These are phyloP conservation scores for Trichoplax adhaerens DNA, from an alignment of 37 sponge, comb jelly and placozoan genomes.

Conservation along the genomic window DNA sequence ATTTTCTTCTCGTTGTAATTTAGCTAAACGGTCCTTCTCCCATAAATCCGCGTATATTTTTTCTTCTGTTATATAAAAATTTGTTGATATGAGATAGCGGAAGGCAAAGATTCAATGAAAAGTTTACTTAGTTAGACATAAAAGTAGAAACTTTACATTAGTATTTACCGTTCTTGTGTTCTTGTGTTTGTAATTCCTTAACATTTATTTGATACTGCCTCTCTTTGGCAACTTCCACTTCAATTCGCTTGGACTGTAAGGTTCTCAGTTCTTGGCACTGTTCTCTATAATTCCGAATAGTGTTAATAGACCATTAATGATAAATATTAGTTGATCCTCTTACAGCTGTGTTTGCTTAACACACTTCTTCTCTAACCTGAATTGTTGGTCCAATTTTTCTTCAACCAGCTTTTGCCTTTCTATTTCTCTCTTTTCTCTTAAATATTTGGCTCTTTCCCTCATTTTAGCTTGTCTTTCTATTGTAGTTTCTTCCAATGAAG, in stretches of 20 bases:
- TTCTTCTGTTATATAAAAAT: slow-evolving; percentile 38
- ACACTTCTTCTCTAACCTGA: slow-evolving; percentile 33
- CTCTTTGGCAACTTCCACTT: slow-evolving; percentile 56
- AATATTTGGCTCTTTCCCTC: slow-evolving; percentile 66
- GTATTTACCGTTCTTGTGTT: slow-evolving; percentile 40
- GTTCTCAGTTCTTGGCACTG: slow-evolving; percentile 87
- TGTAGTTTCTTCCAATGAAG: slow-evolving; percentile 50
- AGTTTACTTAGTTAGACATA: too few relatives aligned
- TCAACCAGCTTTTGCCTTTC: slow-evolving; percentile 75
- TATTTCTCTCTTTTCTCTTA: slow-evolving; percentile 65
- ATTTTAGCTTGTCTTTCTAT: slow-evolving; percentile 85
- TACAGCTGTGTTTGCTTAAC: too few relatives aligned
- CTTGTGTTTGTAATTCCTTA: slow-evolving; percentile 30
- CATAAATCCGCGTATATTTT: slow-evolving; percentile 77
- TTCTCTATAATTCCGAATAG: slow-evolving; percentile 9
- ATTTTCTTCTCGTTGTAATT: slow-evolving; percentile 83
- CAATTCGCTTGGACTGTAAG: slow-evolving; percentile 36
- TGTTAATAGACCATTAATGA: too few relatives aligned
- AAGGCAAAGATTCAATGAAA: neutral
- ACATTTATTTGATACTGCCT: slow-evolving; percentile 67
- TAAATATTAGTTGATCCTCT: too few relatives aligned
- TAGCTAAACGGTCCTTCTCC: slow-evolving; percentile 67
- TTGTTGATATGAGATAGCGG: neutral
- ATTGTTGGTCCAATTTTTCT: slow-evolving; percentile 77
- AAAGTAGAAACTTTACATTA: too few relatives aligned